Base-by-base conservation (phyloP, 1,140 invertebrate species). In the Drosophila funebris region DNA sequence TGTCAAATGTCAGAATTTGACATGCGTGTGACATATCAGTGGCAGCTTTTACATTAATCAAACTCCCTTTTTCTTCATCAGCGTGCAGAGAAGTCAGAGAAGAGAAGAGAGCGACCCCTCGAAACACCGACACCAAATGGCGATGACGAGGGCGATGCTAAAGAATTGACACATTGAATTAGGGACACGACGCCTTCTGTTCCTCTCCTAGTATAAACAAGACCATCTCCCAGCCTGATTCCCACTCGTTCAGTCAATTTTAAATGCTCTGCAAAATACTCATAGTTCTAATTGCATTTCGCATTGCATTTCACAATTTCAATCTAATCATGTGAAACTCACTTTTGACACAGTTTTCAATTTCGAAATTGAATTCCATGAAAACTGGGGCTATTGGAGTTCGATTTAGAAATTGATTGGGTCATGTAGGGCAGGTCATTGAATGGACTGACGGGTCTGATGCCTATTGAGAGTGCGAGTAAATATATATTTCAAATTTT, bases 21-120 rank as follows among this genome's bases (percentile, higher is more conserved):
- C 88, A 90, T 91, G 88, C 90, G 80, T 91, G 90, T 91, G 90
- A 91, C 90, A 91, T 91, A 91, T 91, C 90, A 91, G 90, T 91
- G 90, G 89, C 90, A 91, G 90, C 82, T 90, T 90, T 87, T 91
- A 91, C 90, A 91, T 91, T 91, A 91, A 91, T 91, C 90, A 91
- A 91, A 91, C 90, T 91, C 90, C 81, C 90, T 91, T 90, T 78
- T 87, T 87, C 83, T 78, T 87, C 58, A 63, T 46, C 68, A 16
- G 57, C 54, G 14, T 29, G 46, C 33, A 76, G 54, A 64, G 78
- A 41, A 13, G 6, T 27, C 3, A 27, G 24, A 27, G 24, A 27
- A 27, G 6, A 6, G 24, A 6, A 27, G 24, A 33, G 31, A 33
- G 31, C 9, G 31, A 58, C 9, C 18, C 54, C 36, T 39, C 39